Evolutionary conservation across 1,140 invertebrate species (phyloP), one percentile per base, ranked within the genome.

Genomic region (Globodera rostochiensis): DNA sequence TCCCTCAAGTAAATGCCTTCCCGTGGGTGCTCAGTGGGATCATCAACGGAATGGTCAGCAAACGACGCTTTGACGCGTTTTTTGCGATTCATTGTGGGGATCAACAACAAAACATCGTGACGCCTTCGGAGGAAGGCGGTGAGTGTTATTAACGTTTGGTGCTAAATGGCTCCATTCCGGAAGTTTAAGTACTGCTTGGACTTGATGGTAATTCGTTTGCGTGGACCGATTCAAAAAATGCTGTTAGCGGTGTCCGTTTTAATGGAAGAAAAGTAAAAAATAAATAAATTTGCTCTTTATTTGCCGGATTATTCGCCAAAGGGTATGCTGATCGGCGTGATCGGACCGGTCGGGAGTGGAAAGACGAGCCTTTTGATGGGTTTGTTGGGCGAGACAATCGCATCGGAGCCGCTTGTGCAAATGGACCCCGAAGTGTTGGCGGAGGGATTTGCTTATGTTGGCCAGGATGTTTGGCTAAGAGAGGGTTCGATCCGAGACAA

Each of bases 21-120:
- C 97, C 97, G 3, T 99, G 97, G 97, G 96, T 98, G 5, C 90
- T 99, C 1, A 98, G 98, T 91, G 97, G 96, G 0, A 91, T 98
- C 2, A 94, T 96, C 21, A 96, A 98, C 91, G 94, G 96, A 0
- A 96, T 89, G 87, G 91, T 92, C 7, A 92, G 92, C 7, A 82
- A 92, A 53, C 88, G 90, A 66, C 84, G 92, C 79, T 87, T 92
- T 3, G 87, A 92, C 77, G 79, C 82, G 36, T 92, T 92, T 85
- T 87, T 92, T 21, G 74, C 47, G 64, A 85, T 90, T 4, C 9
- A 77, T 36, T 84, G 85, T 36, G 84, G 86, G 19, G 87, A 87
- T 47, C 66, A 80, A n/a, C 75, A 7, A 50, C 36, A 79, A 45
- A 36, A 21, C 50, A 69, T 3, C 9, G 15, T 64, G 1, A 4